A percentile compares a stretch with the other conserved stretches of the same genome.
These are phyloP conservation scores for Callimorpha dominula DNA, from an alignment of 2,888 invertebrate species.

Conservation along the genomic window DNA sequence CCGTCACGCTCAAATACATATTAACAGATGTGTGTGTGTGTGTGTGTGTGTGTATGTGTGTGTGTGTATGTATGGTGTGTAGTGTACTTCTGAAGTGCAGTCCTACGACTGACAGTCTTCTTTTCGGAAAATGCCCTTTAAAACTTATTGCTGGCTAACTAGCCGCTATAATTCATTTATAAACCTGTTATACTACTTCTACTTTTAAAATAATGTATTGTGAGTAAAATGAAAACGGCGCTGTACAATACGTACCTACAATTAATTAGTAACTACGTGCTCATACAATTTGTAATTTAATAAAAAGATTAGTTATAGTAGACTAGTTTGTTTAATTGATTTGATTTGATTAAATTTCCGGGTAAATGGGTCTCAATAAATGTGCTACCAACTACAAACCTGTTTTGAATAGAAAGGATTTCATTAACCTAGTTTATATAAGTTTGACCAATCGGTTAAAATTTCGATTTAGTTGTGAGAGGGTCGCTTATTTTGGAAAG, in stretches of 20 bases:
- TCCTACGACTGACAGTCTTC: too few relatives aligned
- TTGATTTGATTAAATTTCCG: neutral
- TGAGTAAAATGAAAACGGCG: neutral
- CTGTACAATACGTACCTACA: neutral
- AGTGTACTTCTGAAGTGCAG: too few relatives aligned
- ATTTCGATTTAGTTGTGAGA: neutral
- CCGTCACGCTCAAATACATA: too few relatives aligned
- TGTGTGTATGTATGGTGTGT: too few relatives aligned
- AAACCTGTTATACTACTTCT: neutral
- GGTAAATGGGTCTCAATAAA: conserved; percentile 12
- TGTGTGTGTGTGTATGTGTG: too few relatives aligned
- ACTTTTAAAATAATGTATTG: neutral
- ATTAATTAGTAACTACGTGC: neutral
- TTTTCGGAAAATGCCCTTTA: too few relatives aligned
- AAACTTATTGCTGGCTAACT: too few relatives aligned
- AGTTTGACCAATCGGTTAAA: neutral
- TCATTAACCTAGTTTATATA: conserved; percentile 8
- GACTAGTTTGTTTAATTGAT: neutral
- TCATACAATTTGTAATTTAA: neutral
- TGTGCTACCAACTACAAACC: conserved; percentile 7
- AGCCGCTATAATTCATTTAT: neutral
- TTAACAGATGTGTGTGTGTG: too few relatives aligned
- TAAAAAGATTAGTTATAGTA: neutral
- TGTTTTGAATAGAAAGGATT: conserved; percentile 2
- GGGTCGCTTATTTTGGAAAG: neutral